Conservation (phyloP, 2,888 invertebrate species). For the Mongoloraphidia duomilia region DNA sequence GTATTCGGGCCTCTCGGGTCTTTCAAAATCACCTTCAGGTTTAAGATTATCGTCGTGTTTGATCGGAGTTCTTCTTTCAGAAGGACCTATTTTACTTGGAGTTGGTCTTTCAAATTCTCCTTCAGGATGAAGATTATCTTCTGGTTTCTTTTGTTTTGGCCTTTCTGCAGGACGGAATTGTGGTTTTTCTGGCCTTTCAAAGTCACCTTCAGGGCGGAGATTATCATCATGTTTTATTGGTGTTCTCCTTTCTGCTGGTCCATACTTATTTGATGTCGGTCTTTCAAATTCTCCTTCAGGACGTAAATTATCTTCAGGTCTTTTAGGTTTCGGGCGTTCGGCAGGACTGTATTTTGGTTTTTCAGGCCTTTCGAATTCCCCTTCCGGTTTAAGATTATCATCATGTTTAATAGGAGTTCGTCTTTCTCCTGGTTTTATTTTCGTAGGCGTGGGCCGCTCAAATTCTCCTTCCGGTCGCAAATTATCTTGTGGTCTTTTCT, state of each 20-base stretch:
- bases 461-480: slow-evolving; percentile 41
- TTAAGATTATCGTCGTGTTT: slow-evolving; percentile 31
- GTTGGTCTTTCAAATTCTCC: slow-evolving; percentile 25
- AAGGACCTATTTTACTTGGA: slow-evolving; percentile 17
- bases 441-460: slow-evolving; percentile 19
- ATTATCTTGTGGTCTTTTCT: slow-evolving; percentile 34
- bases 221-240: slow-evolving; percentile 34
- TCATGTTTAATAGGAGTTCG: slow-evolving; percentile 23
- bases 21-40: slow-evolving; percentile 38
- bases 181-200: slow-evolving; percentile 25
- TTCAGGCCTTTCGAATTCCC: slow-evolving; percentile 33
- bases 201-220: slow-evolving; percentile 39
- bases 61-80: slow-evolving; percentile 27
- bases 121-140: slow-evolving; percentile 38
- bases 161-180: slow-evolving; percentile 29
- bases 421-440: slow-evolving; percentile 23
- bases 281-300: slow-evolving; percentile 35
- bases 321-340: slow-evolving; percentile 27
- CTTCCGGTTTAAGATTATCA: slow-evolving; percentile 29
- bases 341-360: slow-evolving; percentile 28
- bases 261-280: slow-evolving; percentile 25
- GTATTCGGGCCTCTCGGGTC: slow-evolving; percentile 26
- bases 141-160: slow-evolving; percentile 25
- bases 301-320: slow-evolving; percentile 32
- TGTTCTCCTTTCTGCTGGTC: slow-evolving; percentile 30